Conservation (phyloP, 2,888 invertebrate genomes). For the Phymatocera aterrima region DNA sequence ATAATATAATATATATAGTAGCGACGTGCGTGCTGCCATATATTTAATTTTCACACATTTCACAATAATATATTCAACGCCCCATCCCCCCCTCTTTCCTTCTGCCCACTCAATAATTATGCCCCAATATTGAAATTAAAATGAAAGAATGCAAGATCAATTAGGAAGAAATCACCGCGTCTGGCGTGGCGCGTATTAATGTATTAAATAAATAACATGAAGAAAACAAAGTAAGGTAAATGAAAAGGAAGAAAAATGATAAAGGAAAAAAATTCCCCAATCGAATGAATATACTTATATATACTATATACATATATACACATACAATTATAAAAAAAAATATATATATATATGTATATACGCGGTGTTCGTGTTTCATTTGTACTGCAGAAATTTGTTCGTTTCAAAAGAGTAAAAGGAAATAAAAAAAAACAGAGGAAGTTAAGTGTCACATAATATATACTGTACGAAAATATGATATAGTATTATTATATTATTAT, state of each 20-base stretch:
- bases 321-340: too few relatives aligned
- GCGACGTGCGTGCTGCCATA: constrained; percentile 34
- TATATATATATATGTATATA: too few relatives aligned
- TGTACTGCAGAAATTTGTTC: constrained; percentile 35
- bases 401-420: too few relatives aligned
- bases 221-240: background rate
- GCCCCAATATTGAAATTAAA: background rate
- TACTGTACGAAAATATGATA: constrained; percentile 43
- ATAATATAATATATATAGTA: too few relatives aligned
- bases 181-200: background rate
- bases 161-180: background rate
- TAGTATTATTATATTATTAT: constrained; percentile 40
- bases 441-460: constrained; percentile 45
- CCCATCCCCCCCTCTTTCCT: too few relatives aligned
- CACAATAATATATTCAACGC: background rate
- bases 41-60: constrained; percentile 25
- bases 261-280: background rate
- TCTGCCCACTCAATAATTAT: too few relatives aligned
- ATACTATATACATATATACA: too few relatives aligned
- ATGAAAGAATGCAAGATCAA: background rate
- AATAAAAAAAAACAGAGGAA: too few relatives aligned
- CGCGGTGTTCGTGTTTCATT: constrained; percentile 24
- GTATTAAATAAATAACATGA: background rate
- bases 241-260: background rate
- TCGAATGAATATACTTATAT: constrained; percentile 32